Percentiles rank a stretch among this genome's conserved stretches.
Conservation (phyloP, 92 coral and sea anemone genomes). For the Virgularia gustaviana region DNA sequence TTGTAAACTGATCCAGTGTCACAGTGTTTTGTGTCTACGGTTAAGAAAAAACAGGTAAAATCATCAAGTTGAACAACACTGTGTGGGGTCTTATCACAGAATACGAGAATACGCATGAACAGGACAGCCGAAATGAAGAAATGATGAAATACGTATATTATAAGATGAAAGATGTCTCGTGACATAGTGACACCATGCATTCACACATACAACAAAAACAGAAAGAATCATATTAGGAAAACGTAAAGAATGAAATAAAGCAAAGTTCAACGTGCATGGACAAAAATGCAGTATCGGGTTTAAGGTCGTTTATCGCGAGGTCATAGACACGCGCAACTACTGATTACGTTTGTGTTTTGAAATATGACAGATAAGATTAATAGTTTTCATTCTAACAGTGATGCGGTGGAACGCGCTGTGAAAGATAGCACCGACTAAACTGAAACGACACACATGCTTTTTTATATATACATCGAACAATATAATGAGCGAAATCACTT, state of each 20-base stretch:
- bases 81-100: constrained; percentile 31
- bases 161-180: background rate
- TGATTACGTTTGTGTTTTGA: background rate
- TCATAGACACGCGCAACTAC: background rate
- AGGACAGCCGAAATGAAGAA: background rate
- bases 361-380: background rate
- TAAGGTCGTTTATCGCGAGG: background rate
- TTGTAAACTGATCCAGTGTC: background rate
- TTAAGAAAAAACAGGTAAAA: background rate
- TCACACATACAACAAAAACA: background rate
- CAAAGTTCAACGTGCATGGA: no score
- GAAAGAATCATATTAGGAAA: background rate
- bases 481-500: background rate
- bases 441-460: background rate
- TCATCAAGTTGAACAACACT: background rate
- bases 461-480: background rate
- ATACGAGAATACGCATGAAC: constrained; percentile 5
- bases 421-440: background rate
- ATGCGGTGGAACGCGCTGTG: background rate
- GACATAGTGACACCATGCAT: background rate
- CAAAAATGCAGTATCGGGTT: no score
- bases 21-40: background rate
- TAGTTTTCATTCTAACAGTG: constrained; percentile 1
- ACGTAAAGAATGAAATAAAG: background rate
- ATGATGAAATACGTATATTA: background rate